Base-by-base conservation (phyloP, 2,797 vertebrate species). In the Synanceia verrucosa region DNA sequence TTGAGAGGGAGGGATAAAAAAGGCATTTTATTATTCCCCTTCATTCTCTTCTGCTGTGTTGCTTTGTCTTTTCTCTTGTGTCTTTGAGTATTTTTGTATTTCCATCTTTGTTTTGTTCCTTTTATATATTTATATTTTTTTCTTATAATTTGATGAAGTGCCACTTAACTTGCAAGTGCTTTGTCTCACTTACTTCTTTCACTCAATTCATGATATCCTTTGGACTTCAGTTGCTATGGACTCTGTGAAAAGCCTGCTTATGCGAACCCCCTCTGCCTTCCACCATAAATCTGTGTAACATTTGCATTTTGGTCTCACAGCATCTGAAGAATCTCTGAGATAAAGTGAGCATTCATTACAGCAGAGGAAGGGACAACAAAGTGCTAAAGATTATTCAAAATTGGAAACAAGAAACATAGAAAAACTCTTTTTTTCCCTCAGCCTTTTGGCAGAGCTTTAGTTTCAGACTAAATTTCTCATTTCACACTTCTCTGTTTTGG, bases 321-420 rank as follows among this genome's bases (percentile, higher is more conserved):
- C 5, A 57, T 70, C 23, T 36, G 8, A 78, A 78, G 37, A 19
- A 37, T 73, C 66, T 51, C 8, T 0, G 16, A 57, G 62, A 82
- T 78, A 33, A 78, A 76, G 65, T 74, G 51, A 53, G 18, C 51
- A 37, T 72, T 73, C 37, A 63, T 76, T 72, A 69, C 64, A 81
- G 62, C 9, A 1, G 46, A 52, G 44, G 33, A 65, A 59, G 51
- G 51, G 46, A 67, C 63, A 81, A 71, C 57, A 70, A 53, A 74
- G 62, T 59, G 24, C 31, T 47, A 36, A 76, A 78, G 56, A 82
- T 78, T 53, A 83, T 78, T 76, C 67, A 65, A 63, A 77, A 46
- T 19, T 29, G 50, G 19, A 65, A 67, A 71, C 64, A 62, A 61
- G 34, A 23, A 37, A 69, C n/a, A 63, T 70, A 67, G 60, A 62